Evolutionary conservation across 2,888 invertebrate genomes (phyloP), one percentile per base, ranked within the genome.

Genomic region (Drosophila cognata): DNA sequence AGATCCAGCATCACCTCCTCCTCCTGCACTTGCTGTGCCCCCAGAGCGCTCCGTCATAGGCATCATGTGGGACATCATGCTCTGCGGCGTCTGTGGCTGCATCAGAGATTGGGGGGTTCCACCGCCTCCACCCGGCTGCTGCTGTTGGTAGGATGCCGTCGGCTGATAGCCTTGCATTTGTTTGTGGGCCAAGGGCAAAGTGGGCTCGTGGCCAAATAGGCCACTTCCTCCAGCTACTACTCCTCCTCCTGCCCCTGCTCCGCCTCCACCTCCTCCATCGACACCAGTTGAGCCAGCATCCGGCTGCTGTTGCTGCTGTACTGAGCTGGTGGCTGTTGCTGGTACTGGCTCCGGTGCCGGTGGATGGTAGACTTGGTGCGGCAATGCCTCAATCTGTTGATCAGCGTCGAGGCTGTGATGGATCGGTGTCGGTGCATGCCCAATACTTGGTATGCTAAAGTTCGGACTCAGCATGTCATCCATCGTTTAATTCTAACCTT

Each of bases 381-480:
- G 97, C 58, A 97, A 66, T 55, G 79, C 79, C 58, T 79, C 94
- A 86, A 98, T 98, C 92, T 97, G 96, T 92, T 98, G 97, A 92
- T 98, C 98, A 91, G 98, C 97, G 92, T 98, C 97, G 28, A 97
- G 79, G 31, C 79, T 97, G 89, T 97, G 97, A 94, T 98, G 97
- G 21, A 97, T 92, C 3, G 98, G 98, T 8, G 98, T 98, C 5
- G 79, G 82, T 48, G 82, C 79, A 58, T 72, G 78, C 64, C 97
- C 97, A 92, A 98, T 97, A 89, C 97, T 97, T 76, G 97, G 97
- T 93, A 98, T 97, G 86, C 97, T 97, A 90, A 96, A 96, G 77
- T 97, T 97, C 28, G 98, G 98, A 94, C 97, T 98, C 74, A 98
- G 94, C 97, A 98, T 97, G 93, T 97, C 96, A 95, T 98, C 97